A percentile compares a stretch with the other conserved stretches of the same genome.
Evolutionary conservation across 2,113 vertebrate genomes (phyloP).

Genomic region (Grammomys surdaster): DNA sequence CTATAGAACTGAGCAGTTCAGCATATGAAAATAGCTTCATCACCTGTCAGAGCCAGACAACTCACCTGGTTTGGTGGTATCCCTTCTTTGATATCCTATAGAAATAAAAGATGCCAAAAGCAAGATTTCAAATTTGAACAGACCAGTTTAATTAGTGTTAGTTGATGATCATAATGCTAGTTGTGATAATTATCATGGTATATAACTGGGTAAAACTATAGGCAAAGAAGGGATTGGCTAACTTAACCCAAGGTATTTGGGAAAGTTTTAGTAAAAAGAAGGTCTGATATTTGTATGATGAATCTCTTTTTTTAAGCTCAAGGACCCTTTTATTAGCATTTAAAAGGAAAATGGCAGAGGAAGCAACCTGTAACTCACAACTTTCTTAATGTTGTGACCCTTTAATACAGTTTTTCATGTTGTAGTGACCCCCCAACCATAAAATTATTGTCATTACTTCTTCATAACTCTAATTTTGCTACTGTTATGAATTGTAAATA

Average conservation of each 20-base stretch:
- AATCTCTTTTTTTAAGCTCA: not conserved
- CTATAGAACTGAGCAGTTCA: not conserved
- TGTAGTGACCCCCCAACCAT: not conserved
- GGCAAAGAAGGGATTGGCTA: not conserved
- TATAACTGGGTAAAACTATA: not conserved
- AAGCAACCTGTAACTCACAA: not conserved
- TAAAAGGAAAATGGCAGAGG: not conserved
- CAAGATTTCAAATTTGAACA: not conserved
- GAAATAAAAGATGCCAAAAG: conserved; percentile 4
- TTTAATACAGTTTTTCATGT: not conserved
- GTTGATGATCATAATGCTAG: not conserved
- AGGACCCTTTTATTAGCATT: not conserved
- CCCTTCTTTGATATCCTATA: not conserved
- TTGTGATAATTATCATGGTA: conserved; percentile 17
- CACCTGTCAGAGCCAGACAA: not conserved
- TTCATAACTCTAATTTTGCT: not conserved
- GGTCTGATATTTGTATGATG: not conserved
- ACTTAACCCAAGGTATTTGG: not conserved
- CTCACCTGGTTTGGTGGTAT: not conserved
- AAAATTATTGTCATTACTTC: not conserved
- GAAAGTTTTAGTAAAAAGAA: conserved; percentile 15
- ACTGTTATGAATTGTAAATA: not conserved
- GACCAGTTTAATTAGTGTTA: not conserved
- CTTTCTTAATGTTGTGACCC: not conserved
- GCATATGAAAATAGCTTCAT: not conserved